Percentiles rank a stretch among this genome's conserved stretches.
Conservation (phyloP, 1,140 invertebrate genomes). For the Eufriesea mexicana region DNA sequence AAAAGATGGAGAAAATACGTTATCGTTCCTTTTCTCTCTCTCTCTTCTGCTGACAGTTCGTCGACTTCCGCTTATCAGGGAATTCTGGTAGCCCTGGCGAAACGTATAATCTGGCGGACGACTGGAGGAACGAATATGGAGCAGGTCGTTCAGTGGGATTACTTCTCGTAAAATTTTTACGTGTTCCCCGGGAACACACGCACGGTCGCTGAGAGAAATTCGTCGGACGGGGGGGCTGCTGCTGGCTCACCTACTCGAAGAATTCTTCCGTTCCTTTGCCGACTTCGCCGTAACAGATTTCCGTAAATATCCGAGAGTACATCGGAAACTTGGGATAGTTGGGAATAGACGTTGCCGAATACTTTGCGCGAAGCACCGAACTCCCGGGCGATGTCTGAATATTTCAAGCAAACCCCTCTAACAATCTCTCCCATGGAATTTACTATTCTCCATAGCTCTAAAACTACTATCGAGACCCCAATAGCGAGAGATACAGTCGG, state of each 20-base stretch:
- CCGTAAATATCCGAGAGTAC: background rate
- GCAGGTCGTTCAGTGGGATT: background rate
- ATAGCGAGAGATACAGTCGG: background rate
- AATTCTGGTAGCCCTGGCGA: background rate
- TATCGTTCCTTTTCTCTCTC: too few relatives aligned
- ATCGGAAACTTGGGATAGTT: background rate
- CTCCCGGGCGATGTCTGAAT: background rate
- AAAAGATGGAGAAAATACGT: too few relatives aligned
- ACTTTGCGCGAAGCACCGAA: background rate
- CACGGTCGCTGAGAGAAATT: background rate
- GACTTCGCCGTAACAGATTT: too few relatives aligned
- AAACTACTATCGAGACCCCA: background rate
- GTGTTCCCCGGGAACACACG: background rate
- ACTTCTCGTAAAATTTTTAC: constrained; percentile 10
- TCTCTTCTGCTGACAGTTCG: too few relatives aligned
- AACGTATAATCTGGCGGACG: background rate
- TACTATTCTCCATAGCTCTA: background rate
- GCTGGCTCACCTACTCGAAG: too few relatives aligned
- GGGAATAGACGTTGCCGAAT: background rate
- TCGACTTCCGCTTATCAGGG: background rate
- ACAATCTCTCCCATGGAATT: constrained; percentile 15
- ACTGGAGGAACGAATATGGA: background rate
- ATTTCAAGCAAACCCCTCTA: constrained; percentile 7
- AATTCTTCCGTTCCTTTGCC: background rate
- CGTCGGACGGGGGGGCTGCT: too few relatives aligned